phyloP scores from a whole-genome alignment of 2,888 invertebrate species.

The Osmoderma eremita region DNA sequence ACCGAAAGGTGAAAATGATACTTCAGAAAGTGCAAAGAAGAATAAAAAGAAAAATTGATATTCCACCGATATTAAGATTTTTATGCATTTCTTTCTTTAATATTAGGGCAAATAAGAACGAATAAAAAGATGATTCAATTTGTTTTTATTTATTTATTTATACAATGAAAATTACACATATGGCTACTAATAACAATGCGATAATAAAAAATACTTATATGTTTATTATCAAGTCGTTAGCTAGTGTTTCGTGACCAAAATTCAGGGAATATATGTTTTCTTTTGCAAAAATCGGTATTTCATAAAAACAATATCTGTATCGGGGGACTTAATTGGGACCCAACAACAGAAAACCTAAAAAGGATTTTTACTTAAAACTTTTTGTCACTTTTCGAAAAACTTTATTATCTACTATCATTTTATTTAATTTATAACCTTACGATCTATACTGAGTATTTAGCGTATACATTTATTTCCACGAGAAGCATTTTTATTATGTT shows the following conservation, averaged over 20 bases:
- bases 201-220: slow-evolving; percentile 57
- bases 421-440: slow-evolving; percentile 47
- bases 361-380: not conserved
- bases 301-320: not conserved
- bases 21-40: slow-evolving; percentile 50
- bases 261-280: too few species aligned
- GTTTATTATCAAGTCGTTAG: slow-evolving; percentile 20
- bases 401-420: slow-evolving; percentile 40
- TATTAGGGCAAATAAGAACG: slow-evolving; percentile 12
- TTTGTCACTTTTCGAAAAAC: slow-evolving; percentile 22
- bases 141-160: slow-evolving; percentile 50
- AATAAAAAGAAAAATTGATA: slow-evolving; percentile 55
- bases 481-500: slow-evolving; percentile 55
- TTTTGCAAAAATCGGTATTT: too few species aligned
- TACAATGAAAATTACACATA: slow-evolving; percentile 63
- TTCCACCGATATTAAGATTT: not conserved
- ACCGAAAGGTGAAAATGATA: slow-evolving; percentile 66
- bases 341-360: not conserved
- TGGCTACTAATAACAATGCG: slow-evolving; percentile 60
- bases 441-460: slow-evolving; percentile 59
- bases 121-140: slow-evolving; percentile 8
- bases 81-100: not conserved
- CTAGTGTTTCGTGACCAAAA: not conserved
- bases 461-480: slow-evolving; percentile 63
- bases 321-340: not conserved